A percentile compares a stretch with the other conserved stretches of the same genome.
Conservation (phyloP, 2,113 vertebrate genomes). For the Pedionomus torquatus region DNA sequence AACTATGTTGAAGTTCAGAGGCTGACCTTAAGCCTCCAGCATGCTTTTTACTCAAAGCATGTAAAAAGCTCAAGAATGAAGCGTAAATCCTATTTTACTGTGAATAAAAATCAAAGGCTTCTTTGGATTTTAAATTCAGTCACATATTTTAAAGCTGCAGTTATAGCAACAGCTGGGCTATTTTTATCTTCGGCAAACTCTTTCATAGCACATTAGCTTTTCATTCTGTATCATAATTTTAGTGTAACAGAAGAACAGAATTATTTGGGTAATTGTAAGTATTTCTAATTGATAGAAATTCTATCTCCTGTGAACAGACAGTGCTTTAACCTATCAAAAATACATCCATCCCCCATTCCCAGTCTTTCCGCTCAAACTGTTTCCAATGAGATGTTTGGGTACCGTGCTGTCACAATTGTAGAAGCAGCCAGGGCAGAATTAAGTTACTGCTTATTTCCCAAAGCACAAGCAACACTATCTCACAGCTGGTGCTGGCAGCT, state of each 20-base stretch:
- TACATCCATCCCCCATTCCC: background rate
- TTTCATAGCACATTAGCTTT: background rate
- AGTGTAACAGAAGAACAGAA: background rate
- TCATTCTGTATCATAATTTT: background rate
- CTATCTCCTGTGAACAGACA: background rate
- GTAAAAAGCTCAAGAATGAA: background rate
- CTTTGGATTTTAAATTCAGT: background rate
- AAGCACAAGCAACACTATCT: background rate
- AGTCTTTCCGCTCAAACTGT: background rate
- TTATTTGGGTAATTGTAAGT: background rate
- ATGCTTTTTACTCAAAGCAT: background rate
- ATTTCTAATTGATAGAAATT: background rate
- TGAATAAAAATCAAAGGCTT: background rate
- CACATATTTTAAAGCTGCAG: background rate
- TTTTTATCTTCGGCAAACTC: background rate
- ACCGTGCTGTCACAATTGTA: background rate
- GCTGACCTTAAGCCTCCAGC: background rate
- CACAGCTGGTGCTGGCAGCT: slow-evolving; percentile 22
- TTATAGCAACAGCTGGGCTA: background rate
- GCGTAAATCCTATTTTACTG: background rate
- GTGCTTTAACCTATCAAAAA: background rate
- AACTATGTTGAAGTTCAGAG: background rate
- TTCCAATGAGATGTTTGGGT: background rate
- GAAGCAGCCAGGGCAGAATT: slow-evolving; percentile 16
- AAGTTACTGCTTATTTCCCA: slow-evolving; percentile 5